Percentiles rank a stretch among this genome's conserved stretches.
phyloP scores from a whole-genome alignment of 2,797 vertebrate species.

The Brachyalestes nurse region DNA sequence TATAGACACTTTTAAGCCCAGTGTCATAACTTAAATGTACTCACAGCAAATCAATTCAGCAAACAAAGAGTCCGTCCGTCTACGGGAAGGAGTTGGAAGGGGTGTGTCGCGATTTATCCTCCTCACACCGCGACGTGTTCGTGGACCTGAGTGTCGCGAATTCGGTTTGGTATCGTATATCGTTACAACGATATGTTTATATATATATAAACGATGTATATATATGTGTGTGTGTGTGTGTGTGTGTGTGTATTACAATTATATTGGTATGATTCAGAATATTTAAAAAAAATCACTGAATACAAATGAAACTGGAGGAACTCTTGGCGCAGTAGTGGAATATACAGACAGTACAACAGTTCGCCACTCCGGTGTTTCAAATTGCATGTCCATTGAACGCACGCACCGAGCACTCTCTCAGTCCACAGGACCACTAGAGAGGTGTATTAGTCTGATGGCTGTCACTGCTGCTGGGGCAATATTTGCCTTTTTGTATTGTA shows the following conservation, averaged over 20 bases:
- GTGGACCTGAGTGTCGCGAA: too few relatives aligned
- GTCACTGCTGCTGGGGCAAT: slow-evolving; percentile 65
- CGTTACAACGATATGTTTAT: too few relatives aligned
- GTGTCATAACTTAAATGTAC: too few relatives aligned
- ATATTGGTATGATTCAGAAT: not conserved
- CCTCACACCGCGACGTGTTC: too few relatives aligned
- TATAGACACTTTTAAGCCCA: too few relatives aligned
- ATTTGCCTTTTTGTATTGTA: slow-evolving; percentile 68
- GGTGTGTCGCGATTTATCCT: too few relatives aligned
- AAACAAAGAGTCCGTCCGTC: too few relatives aligned
- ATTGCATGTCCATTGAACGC: not conserved
- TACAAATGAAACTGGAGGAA: not conserved
- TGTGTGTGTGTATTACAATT: not conserved
- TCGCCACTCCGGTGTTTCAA: not conserved
- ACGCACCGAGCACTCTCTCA: not conserved
- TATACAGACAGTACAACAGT: not conserved
- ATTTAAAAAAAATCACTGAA: not conserved
- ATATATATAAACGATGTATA: too few relatives aligned
- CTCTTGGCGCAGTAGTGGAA: not conserved
- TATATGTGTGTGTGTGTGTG: too few relatives aligned
- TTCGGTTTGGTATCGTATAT: too few relatives aligned
- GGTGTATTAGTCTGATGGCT: slow-evolving; percentile 53
- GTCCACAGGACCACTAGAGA: slow-evolving; percentile 45
- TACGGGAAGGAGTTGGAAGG: too few relatives aligned
- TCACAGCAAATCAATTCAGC: too few relatives aligned